A percentile compares a stretch with the other conserved stretches of the same genome.
These are phyloP conservation scores for Lingula anatina DNA, from an alignment of 2,888 invertebrate species.

Conservation along the genomic window DNA sequence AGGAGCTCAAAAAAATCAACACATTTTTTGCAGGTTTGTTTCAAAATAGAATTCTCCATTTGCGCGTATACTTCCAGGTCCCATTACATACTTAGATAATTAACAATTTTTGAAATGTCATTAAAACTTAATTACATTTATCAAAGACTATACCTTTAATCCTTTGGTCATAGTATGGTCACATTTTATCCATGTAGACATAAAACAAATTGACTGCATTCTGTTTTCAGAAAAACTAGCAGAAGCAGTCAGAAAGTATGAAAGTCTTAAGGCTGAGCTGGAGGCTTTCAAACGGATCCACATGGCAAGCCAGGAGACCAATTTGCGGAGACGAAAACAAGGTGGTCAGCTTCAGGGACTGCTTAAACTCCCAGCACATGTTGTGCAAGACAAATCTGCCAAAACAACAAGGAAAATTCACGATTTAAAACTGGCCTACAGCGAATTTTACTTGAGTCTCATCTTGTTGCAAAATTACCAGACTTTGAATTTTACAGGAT, in stretches of 20 bases:
- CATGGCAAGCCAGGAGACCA: conserved; percentile 28
- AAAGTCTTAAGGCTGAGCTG: conserved; percentile 81
- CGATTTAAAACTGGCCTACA: conserved; percentile 94
- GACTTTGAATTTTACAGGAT: conserved; percentile 96
- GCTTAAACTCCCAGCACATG: conserved; percentile 22
- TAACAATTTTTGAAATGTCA: too few species aligned
- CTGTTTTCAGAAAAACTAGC: conserved; percentile 80
- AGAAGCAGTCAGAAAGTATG: conserved; percentile 92
- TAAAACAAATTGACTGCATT: too few species aligned
- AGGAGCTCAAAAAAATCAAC: conserved; percentile 92
- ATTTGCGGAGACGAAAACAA: conserved; percentile 4
- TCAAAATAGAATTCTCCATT: neutral
- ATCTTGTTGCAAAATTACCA: conserved; percentile 97
- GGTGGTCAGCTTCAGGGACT: neutral
- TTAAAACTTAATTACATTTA: too few species aligned
- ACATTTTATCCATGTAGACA: too few species aligned
- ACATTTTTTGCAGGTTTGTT: conserved; percentile 87
- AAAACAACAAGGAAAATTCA: conserved; percentile 54
- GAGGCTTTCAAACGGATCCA: conserved; percentile 55
- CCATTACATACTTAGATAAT: too few species aligned
- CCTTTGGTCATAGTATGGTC: too few species aligned
- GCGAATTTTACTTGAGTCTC: conserved; percentile 95
- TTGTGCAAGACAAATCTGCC: conserved; percentile 19
- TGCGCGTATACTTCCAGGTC: neutral
- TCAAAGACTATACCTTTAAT: too few species aligned